A percentile compares a stretch with the other conserved stretches of the same genome.
These are phyloP conservation scores for Sterrhoptilus dennistouni DNA, from an alignment of 2,113 vertebrate species.

Conservation along the genomic window DNA sequence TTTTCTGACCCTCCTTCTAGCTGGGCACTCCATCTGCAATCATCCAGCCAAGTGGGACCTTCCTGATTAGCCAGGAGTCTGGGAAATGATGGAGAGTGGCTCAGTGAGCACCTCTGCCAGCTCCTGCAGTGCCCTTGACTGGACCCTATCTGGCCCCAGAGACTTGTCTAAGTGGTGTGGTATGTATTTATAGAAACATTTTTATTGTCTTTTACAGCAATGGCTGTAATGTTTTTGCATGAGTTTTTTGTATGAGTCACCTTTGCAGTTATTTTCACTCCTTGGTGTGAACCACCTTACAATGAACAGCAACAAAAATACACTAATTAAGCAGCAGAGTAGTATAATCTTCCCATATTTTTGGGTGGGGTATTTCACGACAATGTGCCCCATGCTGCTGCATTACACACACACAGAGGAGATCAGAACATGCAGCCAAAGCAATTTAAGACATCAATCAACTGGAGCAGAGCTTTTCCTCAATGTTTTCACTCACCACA, in stretches of 20 bases:
- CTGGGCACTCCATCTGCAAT: neutral
- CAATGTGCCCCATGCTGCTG: neutral
- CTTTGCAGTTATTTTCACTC: neutral
- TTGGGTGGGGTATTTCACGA: neutral
- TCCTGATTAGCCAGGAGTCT: neutral
- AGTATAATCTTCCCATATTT: neutral
- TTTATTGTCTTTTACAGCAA: neutral
- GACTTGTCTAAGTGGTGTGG: neutral
- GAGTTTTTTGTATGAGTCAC: neutral
- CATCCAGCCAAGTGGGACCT: neutral
- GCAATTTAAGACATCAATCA: neutral
- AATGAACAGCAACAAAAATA: neutral
- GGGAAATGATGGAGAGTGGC: neutral
- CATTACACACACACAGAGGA: rapidly evolving
- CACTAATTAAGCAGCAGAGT: neutral
- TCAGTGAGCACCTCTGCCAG: neutral
- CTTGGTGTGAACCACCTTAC: neutral
- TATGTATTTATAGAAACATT: neutral
- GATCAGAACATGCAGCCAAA: rapidly evolving
- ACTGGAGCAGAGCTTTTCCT: neutral
- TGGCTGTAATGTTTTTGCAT: neutral
- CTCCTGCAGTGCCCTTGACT: neutral
- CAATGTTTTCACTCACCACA: neutral
- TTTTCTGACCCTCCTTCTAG: neutral
- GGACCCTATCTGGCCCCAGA: too few relatives aligned